phyloP scores from a whole-genome alignment of 2,113 vertebrate species.

The Colaptes auratus region DNA sequence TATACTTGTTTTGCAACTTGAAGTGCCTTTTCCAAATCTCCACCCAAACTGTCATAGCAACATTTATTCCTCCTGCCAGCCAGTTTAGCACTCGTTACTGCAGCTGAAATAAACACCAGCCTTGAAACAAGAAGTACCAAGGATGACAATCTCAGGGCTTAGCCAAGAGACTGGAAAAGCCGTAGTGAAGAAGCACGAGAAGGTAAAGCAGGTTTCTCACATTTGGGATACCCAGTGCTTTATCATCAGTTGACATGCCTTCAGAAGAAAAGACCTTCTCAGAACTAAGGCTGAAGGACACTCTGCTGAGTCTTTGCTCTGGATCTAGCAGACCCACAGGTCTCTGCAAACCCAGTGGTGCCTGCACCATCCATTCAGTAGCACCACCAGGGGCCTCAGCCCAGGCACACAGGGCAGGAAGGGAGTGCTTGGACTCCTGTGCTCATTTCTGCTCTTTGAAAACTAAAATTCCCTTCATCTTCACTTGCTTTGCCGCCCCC shows the following conservation, averaged over 20 bases:
- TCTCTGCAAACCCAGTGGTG: not conserved
- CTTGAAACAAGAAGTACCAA: not conserved
- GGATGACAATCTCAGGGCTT: not conserved
- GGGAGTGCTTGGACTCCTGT: not conserved
- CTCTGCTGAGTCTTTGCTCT: accelerated
- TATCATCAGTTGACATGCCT: not conserved
- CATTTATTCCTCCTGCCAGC: not conserved
- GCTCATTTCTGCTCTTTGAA: not conserved
- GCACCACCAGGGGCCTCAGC: not conserved
- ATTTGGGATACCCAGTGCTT: not conserved
- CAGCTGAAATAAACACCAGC: conserved; percentile 11
- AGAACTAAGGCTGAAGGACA: not conserved
- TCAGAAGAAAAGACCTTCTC: not conserved
- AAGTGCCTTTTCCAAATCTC: not conserved
- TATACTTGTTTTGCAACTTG: not conserved
- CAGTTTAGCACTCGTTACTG: not conserved
- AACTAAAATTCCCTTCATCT: not conserved
- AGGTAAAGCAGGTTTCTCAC: not conserved
- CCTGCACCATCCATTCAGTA: accelerated
- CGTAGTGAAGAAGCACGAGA: accelerated
- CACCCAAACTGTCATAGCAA: conserved; percentile 10
- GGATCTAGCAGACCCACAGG: not conserved
- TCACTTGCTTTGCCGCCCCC: not conserved
- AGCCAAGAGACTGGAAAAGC: not conserved
- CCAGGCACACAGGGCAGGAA: accelerated